Percentiles rank a stretch among this genome's conserved stretches.
phyloP scores from a whole-genome alignment of 1,140 invertebrate species.

The Drosophila truncata region DNA sequence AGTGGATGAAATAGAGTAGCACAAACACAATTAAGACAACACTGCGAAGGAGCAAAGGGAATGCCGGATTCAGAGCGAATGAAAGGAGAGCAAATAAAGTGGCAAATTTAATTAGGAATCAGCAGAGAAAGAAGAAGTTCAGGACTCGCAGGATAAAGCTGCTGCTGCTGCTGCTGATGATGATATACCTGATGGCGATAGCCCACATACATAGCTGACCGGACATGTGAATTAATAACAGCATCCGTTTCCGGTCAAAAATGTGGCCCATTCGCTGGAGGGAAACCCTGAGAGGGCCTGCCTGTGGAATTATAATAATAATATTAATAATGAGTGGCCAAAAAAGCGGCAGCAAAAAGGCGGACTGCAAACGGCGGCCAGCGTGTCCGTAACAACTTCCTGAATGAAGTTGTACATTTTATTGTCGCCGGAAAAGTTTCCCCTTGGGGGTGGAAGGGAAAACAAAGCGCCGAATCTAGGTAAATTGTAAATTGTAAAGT shows the following conservation, averaged over 20 bases:
- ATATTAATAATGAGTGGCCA: conserved; percentile 65
- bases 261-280: conserved; percentile 13
- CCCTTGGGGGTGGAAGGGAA: background rate
- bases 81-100: conserved; percentile 71
- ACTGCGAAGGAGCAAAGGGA: conserved; percentile 31
- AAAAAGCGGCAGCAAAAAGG: conserved; percentile 49
- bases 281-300: background rate
- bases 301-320: conserved; percentile 55
- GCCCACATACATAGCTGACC: conserved; percentile 23
- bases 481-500: conserved; percentile 58
- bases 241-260: conserved; percentile 77
- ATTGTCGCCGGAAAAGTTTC: conserved; percentile 44
- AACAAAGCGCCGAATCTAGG: conserved; percentile 51
- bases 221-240: conserved; percentile 81
- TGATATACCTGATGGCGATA: conserved; percentile 47
- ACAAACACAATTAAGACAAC: conserved; percentile 80
- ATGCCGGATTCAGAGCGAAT: conserved; percentile 4
- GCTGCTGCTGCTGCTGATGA: background rate
- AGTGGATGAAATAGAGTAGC: conserved; percentile 78
- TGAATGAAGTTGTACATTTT: conserved; percentile 49
- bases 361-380: conserved; percentile 60
- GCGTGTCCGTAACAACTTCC: conserved; percentile 80
- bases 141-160: conserved; percentile 14
- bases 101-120: conserved; percentile 78
- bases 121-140: conserved; percentile 28